Evolutionary conservation across 1,140 invertebrate genomes (phyloP).

Genomic region (Drosophila orosa): DNA sequence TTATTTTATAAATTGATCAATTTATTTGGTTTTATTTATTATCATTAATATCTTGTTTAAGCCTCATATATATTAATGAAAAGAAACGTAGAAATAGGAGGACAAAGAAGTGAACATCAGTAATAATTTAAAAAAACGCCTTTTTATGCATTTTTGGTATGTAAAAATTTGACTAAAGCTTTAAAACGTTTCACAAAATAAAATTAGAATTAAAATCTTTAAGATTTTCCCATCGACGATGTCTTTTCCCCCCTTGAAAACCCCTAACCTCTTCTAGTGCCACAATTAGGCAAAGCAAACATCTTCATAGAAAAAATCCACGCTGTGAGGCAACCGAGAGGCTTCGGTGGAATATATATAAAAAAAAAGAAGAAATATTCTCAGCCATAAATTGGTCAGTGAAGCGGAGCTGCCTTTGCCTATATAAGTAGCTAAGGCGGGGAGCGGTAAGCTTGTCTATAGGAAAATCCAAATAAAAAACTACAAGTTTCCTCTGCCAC

Average conservation of each 20-base stretch:
- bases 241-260: background rate
- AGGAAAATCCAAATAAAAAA: conserved; percentile 17
- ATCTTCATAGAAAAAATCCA: conserved; percentile 58
- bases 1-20: no score
- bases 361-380: conserved; percentile 43
- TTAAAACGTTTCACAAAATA: background rate
- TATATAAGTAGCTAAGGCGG: conserved; percentile 52
- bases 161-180: background rate
- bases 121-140: background rate
- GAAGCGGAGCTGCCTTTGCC: conserved; percentile 65
- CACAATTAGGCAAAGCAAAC: conserved; percentile 48
- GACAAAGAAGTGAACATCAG: background rate
- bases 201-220: background rate
- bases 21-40: background rate
- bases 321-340: conserved; percentile 47
- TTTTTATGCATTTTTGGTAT: background rate
- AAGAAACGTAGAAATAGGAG: background rate
- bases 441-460: conserved; percentile 28
- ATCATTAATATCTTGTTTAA: background rate
- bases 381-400: conserved; percentile 71
- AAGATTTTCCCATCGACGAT: background rate
- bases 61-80: background rate
- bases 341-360: background rate
- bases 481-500: conserved; percentile 55
- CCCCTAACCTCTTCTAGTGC: background rate